Percentiles rank a stretch among this genome's conserved stretches.
Evolutionary conservation across 1,140 invertebrate species (phyloP).

Genomic region (Ips nitidus): DNA sequence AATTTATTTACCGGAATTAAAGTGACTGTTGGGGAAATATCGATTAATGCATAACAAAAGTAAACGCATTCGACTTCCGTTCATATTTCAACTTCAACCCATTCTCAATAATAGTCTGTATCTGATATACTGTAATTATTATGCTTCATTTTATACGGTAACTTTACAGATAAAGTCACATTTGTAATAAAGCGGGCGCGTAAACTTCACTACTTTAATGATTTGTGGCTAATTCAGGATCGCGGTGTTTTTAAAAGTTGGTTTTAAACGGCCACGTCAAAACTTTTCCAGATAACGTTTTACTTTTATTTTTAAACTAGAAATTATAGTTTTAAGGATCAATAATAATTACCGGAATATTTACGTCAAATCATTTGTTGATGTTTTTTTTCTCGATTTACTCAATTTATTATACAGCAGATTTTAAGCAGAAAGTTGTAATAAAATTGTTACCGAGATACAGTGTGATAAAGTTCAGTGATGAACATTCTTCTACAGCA

Average conservation of each 20-base stretch:
- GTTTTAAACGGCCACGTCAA: neutral
- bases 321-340: too few relatives aligned
- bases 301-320: too few relatives aligned
- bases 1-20: too few relatives aligned
- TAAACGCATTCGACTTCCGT: conserved; percentile 8
- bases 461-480: too few relatives aligned
- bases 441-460: too few relatives aligned
- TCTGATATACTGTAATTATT: conserved; percentile 29
- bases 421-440: too few relatives aligned
- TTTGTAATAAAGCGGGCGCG: conserved; percentile 15
- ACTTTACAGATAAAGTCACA: conserved; percentile 21
- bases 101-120: conserved; percentile 18
- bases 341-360: too few relatives aligned
- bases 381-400: too few relatives aligned
- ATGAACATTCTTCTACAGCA: too few relatives aligned
- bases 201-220: conserved; percentile 24
- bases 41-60: conserved; percentile 5
- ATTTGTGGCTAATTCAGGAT: conserved; percentile 23
- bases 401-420: too few relatives aligned
- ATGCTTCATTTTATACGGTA: conserved; percentile 28
- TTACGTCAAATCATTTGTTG: too few relatives aligned
- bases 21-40: neutral
- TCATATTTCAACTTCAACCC: conserved; percentile 22
- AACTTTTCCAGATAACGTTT: too few relatives aligned
- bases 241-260: conserved; percentile 10